Conservation (phyloP, 2,113 vertebrate genomes). For the Rissa tridactyla region DNA sequence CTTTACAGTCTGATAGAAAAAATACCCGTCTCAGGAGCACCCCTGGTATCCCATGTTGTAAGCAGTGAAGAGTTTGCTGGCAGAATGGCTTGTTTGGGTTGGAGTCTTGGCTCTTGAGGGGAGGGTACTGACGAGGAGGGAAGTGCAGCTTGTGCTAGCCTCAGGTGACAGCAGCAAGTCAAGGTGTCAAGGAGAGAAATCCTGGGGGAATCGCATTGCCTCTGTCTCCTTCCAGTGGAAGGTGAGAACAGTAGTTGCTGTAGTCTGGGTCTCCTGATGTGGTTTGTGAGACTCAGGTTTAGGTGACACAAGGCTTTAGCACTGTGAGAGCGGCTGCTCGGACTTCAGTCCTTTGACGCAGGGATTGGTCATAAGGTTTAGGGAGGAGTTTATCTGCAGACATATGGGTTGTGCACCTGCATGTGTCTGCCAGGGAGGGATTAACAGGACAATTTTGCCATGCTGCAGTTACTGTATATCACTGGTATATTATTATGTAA, state of each 20-base stretch:
- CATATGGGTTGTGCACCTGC: not conserved
- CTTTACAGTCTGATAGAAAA: not conserved
- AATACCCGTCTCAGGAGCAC: not conserved
- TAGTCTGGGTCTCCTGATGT: not conserved
- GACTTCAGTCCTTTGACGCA: not conserved
- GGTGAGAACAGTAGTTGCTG: not conserved
- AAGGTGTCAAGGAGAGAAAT: not conserved
- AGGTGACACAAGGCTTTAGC: not conserved
- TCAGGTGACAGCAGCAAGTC: not conserved
- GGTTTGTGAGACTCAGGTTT: not conserved
- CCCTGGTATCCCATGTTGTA: rapidly evolving
- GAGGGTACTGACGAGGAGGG: not conserved
- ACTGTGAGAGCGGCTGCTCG: not conserved
- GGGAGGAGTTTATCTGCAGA: not conserved
- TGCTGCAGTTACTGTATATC: not conserved
- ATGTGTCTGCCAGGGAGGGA: not conserved
- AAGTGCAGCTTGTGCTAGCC: not conserved
- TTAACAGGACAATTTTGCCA: not conserved
- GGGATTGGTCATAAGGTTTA: not conserved
- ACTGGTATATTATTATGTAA: not conserved
- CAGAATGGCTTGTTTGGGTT: not conserved
- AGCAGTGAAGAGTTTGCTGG: not conserved
- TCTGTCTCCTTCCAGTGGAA: not conserved
- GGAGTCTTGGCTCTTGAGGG: not conserved
- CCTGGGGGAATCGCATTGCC: not conserved